phyloP scores from a whole-genome alignment of 1,140 invertebrate genomes.

The Hyles vespertilio region DNA sequence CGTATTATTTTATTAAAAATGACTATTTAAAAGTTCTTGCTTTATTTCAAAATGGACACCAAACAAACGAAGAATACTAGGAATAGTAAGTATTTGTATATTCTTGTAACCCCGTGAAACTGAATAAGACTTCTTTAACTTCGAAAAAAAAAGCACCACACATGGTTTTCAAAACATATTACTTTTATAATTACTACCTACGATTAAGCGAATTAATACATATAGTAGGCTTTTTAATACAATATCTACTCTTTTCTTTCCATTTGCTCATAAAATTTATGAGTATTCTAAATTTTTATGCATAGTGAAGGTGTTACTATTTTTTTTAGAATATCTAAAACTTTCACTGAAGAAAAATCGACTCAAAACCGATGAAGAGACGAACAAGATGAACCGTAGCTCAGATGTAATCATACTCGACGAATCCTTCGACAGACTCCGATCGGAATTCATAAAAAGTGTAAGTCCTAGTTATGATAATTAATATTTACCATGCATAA shows the following conservation, averaged over 20 bases:
- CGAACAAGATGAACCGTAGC: conserved; percentile 32
- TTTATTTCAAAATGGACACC: conserved; percentile 32
- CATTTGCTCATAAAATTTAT: too few species aligned
- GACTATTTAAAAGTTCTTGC: background rate
- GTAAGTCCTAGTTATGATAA: conserved; percentile 34
- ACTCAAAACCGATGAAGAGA: conserved; percentile 26
- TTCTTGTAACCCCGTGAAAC: too few species aligned
- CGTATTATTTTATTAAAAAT: background rate
- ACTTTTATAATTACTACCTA: too few species aligned
- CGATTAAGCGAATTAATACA: too few species aligned
- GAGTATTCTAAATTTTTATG: too few species aligned
- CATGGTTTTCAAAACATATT: too few species aligned
- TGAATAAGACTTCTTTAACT: too few species aligned
- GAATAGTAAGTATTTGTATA: conserved; percentile 39
- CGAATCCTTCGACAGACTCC: conserved; percentile 56
- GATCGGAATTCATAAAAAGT: conserved; percentile 33
- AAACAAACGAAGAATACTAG: conserved; percentile 27
- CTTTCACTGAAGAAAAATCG: conserved; percentile 59
- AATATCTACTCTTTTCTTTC: too few species aligned
- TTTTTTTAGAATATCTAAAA: conserved; percentile 47
- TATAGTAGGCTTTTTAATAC: too few species aligned
- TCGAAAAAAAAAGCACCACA: too few species aligned
- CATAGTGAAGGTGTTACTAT: too few species aligned
- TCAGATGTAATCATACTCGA: conserved; percentile 56
- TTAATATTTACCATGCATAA: background rate